Percentiles rank a stretch among this genome's conserved stretches.
These are phyloP conservation scores for Plecotus auritus DNA, from an alignment of 2,113 vertebrate genomes.

Conservation along the genomic window DNA sequence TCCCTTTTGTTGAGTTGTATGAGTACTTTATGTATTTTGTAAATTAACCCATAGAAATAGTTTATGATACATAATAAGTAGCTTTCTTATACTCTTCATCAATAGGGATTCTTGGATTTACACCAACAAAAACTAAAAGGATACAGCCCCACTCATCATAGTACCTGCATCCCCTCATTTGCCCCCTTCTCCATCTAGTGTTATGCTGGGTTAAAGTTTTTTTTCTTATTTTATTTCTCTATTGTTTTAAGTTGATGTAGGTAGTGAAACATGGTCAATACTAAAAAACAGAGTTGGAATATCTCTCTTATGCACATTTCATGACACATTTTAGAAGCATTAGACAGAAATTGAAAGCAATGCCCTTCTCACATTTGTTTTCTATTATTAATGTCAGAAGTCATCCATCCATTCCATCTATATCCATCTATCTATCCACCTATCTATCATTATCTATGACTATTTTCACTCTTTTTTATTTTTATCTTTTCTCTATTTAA, in stretches of 20 bases:
- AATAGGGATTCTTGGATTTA: background rate
- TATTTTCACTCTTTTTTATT: conserved; percentile 23
- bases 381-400: conserved; percentile 51
- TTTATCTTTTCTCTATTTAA: conserved; percentile 33
- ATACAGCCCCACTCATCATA: background rate
- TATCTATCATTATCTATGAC: conserved; percentile 8
- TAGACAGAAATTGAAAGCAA: conserved; percentile 32
- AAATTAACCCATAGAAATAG: too few species aligned
- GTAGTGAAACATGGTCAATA: background rate
- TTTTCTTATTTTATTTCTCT: background rate
- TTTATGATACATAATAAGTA: background rate
- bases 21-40: too few species aligned
- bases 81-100: background rate
- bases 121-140: background rate
- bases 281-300: background rate
- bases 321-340: conserved; percentile 21
- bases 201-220: background rate
- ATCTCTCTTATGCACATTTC: conserved; percentile 30
- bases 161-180: rapidly evolving
- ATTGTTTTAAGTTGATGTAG: background rate
- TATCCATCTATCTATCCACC: background rate
- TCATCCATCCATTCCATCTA: background rate
- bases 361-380: conserved; percentile 41
- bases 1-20: too few species aligned
- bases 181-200: background rate